Base-by-base conservation (phyloP, 2,797 vertebrate genomes). In the Cynodonichthys magdalenae region DNA sequence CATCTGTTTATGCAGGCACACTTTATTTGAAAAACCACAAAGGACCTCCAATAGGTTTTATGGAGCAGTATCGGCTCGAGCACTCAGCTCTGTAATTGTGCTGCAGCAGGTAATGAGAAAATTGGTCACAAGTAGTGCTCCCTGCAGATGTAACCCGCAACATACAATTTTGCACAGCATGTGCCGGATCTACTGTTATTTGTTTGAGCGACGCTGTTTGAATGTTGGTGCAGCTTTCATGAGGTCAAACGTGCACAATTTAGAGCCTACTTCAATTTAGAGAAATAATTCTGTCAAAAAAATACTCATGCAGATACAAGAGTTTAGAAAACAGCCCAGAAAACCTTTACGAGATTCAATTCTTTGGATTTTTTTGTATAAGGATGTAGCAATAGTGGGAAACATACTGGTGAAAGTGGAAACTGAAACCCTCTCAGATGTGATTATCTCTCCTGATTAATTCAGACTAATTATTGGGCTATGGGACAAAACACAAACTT, bases 1-100 rank as follows among this genome's bases (percentile, higher is more conserved):
- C 93, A 93, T 93, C 93, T 93, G 93, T 94, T 94, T 93, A 92
- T 90, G 80, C 86, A 90, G 89, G 89, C 82, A 64, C 85, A 71
- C 83, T 92, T 92, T 87, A 92, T 91, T 91, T 88, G 59, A 74
- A 91, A 91, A 92, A 88, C 85, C 88, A 91, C 90, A 90, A 85
- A 91, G 89, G 91, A 89, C 90, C 89, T 85, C 87, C 86, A 80
- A 87, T 89, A 77, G 81, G 75, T 92, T 92, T 93, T 93, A 94
- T 91, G 90, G 89, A 86, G 89, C 83, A 71, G 84, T 87, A 89
- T 92, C 79, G 87, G 90, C 83, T 69, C 10, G 74, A 90, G 88
- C 86, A 88, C 84, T 92, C 79, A 89, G 85, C 87, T 91, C 89
- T 92, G 86, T 91, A 93, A 93, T 91, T 93, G 91, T 86, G 79